These are phyloP conservation scores for Phalera bucephala DNA, from an alignment of 2,888 invertebrate species.

Conservation along the genomic window DNA sequence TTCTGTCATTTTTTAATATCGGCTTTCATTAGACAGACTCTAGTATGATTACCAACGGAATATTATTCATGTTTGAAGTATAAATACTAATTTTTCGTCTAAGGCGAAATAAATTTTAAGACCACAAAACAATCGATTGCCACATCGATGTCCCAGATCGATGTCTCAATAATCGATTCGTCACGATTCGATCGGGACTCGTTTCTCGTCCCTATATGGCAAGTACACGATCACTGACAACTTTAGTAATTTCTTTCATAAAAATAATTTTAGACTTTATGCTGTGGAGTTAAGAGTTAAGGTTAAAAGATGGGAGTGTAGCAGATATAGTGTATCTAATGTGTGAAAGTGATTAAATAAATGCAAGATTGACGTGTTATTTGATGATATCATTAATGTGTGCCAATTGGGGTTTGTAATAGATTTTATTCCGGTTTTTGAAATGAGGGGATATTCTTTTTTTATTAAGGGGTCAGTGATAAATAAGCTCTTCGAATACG, in stretches of 20 bases:
- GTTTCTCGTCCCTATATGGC: constrained; percentile 2
- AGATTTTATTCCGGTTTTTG: not conserved
- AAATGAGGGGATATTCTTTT: no score
- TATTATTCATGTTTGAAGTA: no score
- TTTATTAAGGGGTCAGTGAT: no score
- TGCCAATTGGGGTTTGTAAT: not conserved
- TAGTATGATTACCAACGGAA: no score
- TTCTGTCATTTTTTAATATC: no score
- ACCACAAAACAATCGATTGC: constrained; percentile 49
- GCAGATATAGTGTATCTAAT: not conserved
- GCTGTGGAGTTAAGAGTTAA: not conserved
- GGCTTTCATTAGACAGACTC: no score
- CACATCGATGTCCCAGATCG: constrained; percentile 63
- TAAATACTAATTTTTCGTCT: no score
- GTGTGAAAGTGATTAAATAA: constrained; percentile 2
- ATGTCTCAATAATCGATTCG: constrained; percentile 63
- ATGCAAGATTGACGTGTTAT: constrained; percentile 1
- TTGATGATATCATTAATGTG: not conserved
- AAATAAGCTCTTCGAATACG: no score
- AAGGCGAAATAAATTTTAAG: no score
- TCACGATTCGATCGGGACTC: constrained; percentile 42
- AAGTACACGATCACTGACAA: not conserved
- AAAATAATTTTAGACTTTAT: not conserved
- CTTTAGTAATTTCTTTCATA: not conserved
- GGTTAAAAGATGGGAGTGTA: no score